Percentiles rank a stretch among this genome's conserved stretches.
Conservation (phyloP, 2,888 invertebrate species). For the Apoderus coryli region DNA sequence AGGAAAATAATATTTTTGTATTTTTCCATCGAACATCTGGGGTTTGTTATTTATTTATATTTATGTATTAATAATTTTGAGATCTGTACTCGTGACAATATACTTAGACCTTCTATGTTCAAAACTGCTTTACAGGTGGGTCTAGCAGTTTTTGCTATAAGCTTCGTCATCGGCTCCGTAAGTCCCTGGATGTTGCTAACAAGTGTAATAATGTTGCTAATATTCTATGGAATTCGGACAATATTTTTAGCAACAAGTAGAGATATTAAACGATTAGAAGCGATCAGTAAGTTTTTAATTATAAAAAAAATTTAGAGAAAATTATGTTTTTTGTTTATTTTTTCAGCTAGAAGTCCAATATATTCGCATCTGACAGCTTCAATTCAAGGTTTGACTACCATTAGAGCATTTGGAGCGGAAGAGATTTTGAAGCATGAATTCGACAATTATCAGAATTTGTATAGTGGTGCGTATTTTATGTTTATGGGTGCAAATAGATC, state of each 20-base stretch:
- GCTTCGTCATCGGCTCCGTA: constrained; percentile 53
- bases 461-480: constrained; percentile 60
- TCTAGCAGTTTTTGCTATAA: constrained; percentile 49
- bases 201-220: constrained; percentile 44
- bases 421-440: constrained; percentile 44
- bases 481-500: constrained; percentile 47
- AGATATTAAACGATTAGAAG: constrained; percentile 56
- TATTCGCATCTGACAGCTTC: constrained; percentile 61
- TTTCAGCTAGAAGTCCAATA: constrained; percentile 59
- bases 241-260: constrained; percentile 61
- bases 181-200: constrained; percentile 57
- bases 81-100: too few species aligned
- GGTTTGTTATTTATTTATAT: too few species aligned
- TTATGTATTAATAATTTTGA: too few species aligned
- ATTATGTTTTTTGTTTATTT: too few species aligned
- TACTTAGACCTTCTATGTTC: too few species aligned
- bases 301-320: neutral
- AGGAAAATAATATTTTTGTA: too few species aligned
- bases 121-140: constrained; percentile 49
- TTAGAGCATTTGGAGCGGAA: constrained; percentile 55
- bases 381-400: constrained; percentile 60
- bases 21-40: too few species aligned
- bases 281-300: constrained; percentile 39
- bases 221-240: constrained; percentile 51
- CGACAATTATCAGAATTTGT: constrained; percentile 44